Evolutionary conservation across 2,888 invertebrate species (phyloP).

Genomic region (Heterodera filipjevi): DNA sequence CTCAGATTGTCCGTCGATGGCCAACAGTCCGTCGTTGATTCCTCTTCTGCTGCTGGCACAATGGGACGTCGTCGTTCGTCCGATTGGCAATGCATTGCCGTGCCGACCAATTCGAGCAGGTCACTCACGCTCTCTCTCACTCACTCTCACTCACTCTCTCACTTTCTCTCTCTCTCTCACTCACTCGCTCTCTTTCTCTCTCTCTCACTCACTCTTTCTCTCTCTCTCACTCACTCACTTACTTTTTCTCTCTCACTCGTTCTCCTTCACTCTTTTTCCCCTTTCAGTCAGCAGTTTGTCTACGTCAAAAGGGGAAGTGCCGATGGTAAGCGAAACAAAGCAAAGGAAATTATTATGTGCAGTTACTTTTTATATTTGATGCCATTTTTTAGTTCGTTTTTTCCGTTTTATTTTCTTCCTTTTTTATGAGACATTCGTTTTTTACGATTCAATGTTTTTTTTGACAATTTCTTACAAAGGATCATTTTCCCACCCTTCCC

Average conservation of each 20-base stretch:
- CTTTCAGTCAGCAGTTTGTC: constrained; percentile 60
- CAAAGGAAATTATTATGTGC: background rate
- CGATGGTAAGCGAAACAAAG: constrained; percentile 42
- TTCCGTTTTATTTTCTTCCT: background rate
- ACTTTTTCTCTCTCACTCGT: background rate
- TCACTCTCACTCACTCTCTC: constrained; percentile 23
- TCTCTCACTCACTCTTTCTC: constrained; percentile 27
- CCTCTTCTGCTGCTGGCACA: background rate
- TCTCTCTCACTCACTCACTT: background rate
- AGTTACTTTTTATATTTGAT: too few relatives aligned
- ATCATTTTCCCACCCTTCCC: too few relatives aligned
- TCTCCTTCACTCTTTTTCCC: constrained; percentile 33
- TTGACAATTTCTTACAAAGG: too few relatives aligned
- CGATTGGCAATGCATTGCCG: constrained; percentile 64
- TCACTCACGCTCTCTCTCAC: background rate
- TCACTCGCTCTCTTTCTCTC: background rate
- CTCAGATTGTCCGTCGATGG: background rate
- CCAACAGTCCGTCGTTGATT: background rate
- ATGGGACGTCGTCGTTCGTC: constrained; percentile 53
- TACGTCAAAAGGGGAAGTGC: constrained; percentile 62
- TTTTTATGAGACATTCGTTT: background rate
- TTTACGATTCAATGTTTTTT: too few relatives aligned
- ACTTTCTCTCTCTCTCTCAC: too few relatives aligned
- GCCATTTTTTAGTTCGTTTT: constrained; percentile 6
- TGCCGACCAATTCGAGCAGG: constrained; percentile 47